Evolutionary conservation across 2,797 vertebrate species (phyloP).

Genomic region (Falco peregrinus): DNA sequence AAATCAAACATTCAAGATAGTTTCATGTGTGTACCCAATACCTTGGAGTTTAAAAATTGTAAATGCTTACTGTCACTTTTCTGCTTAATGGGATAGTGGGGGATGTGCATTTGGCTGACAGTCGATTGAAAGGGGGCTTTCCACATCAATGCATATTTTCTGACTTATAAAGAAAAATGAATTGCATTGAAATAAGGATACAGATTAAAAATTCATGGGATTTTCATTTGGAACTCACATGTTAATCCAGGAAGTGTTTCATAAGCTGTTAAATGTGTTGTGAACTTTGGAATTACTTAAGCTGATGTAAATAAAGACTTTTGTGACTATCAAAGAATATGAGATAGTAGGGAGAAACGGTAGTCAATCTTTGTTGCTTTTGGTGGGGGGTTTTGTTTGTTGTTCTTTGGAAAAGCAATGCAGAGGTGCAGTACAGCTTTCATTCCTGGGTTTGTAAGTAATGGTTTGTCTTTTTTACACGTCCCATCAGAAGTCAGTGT

Average conservation of each 20-base stretch:
- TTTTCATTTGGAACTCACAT: background rate
- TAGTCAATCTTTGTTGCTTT: background rate
- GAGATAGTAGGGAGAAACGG: background rate
- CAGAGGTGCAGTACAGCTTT: background rate
- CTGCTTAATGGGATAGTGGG: background rate
- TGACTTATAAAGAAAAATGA: background rate
- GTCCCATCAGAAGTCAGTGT: background rate
- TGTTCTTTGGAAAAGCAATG: background rate
- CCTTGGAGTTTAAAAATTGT: background rate
- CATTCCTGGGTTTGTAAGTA: background rate
- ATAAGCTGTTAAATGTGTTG: background rate
- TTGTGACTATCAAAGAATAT: background rate
- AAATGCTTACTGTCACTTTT: background rate
- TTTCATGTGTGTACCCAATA: background rate
- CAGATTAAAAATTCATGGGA: accelerated
- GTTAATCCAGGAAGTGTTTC: background rate
- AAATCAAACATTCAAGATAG: background rate
- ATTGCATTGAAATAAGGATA: background rate
- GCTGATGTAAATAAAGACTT: background rate
- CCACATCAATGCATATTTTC: background rate
- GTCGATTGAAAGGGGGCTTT: background rate
- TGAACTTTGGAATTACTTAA: background rate
- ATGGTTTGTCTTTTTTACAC: background rate
- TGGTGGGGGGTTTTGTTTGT: no score
- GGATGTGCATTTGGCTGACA: background rate